Evolutionary conservation across 2,797 vertebrate species (phyloP).

Genomic region (Nothura maculosa): DNA sequence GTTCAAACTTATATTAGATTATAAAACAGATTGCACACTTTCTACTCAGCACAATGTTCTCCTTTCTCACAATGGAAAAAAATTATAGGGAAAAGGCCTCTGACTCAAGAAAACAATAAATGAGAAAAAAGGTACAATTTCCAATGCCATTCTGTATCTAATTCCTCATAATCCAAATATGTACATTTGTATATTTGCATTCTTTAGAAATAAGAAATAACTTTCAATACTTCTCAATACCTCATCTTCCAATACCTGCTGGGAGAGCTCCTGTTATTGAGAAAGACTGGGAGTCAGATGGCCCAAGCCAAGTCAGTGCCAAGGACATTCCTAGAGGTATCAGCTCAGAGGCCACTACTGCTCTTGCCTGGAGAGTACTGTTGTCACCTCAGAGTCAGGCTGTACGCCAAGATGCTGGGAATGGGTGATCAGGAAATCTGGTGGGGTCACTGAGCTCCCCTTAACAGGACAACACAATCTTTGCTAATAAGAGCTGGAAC

Average conservation of each 20-base stretch:
- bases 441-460: not conserved
- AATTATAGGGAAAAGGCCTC: not conserved
- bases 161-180: not conserved
- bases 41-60: not conserved
- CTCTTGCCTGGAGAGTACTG: not conserved
- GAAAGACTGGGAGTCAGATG: not conserved
- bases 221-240: not conserved
- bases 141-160: not conserved
- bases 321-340: not conserved
- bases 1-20: not conserved
- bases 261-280: not conserved
- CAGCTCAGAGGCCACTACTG: fast-evolving
- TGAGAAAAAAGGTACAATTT: not conserved
- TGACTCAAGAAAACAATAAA: not conserved
- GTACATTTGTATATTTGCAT: not conserved
- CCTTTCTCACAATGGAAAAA: not conserved
- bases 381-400: not conserved
- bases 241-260: too few species aligned
- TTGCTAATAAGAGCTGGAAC: not conserved
- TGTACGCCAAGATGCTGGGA: not conserved
- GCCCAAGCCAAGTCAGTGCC: not conserved
- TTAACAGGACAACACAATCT: not conserved
- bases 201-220: not conserved
- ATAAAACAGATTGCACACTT: not conserved
- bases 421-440: not conserved